Conservation (phyloP, 2,888 invertebrate species). For the Athetis lepigone region DNA sequence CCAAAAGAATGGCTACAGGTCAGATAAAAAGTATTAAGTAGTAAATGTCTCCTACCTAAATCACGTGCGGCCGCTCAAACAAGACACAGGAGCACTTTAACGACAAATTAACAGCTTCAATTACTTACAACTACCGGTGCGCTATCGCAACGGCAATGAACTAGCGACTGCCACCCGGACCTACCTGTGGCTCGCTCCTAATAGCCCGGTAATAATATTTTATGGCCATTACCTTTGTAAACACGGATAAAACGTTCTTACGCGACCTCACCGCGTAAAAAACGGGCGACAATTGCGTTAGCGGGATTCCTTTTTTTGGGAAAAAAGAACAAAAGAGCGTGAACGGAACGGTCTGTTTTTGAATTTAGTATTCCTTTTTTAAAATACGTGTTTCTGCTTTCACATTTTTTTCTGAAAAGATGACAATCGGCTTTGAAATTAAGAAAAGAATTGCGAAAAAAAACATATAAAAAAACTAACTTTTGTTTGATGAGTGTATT, state of each 20-base stretch:
- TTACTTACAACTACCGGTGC: constrained; percentile 79
- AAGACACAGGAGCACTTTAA: constrained; percentile 75
- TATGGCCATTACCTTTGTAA: constrained; percentile 88
- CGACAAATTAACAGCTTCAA: constrained; percentile 82
- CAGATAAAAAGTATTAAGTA: constrained; percentile 39
- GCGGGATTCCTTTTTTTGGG: constrained; percentile 71
- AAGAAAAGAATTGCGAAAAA: constrained; percentile 39
- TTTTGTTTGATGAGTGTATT: constrained; percentile 59
- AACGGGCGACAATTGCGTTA: constrained; percentile 83
- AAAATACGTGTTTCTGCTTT: constrained; percentile 68
- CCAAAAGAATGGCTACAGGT: constrained; percentile 1
- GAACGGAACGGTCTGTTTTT: constrained; percentile 66
- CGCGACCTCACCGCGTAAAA: constrained; percentile 77
- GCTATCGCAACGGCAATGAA: constrained; percentile 79
- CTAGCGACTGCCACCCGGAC: constrained; percentile 78
- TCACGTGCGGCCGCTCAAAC: constrained; percentile 69
- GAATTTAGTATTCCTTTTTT: constrained; percentile 70
- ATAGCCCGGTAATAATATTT: constrained; percentile 88
- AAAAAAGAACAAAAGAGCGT: constrained; percentile 71
- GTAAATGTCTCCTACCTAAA: constrained; percentile 59
- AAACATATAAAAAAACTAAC: no score
- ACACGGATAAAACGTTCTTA: constrained; percentile 85
- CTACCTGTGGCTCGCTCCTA: constrained; percentile 87
- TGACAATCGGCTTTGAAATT: constrained; percentile 51
- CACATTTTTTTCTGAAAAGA: constrained; percentile 34